phyloP scores from a whole-genome alignment of 2,797 vertebrate species.

The Orientallactaga sibirica region DNA sequence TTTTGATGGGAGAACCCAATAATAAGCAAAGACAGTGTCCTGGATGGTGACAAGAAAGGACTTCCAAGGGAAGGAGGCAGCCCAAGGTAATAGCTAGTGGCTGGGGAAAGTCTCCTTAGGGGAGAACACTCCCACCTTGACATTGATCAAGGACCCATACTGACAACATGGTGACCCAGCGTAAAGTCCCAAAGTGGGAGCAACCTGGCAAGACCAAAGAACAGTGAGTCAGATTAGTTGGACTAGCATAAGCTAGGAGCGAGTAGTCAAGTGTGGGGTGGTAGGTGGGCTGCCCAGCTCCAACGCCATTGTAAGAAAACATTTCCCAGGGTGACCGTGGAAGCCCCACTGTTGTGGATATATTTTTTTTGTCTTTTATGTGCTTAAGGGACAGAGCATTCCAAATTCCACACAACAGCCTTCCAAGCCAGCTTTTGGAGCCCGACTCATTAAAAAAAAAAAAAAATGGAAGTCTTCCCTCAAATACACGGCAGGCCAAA shows the following conservation, averaged over 20 bases:
- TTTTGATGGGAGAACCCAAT: neutral
- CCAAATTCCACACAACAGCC: neutral
- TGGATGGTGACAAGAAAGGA: neutral
- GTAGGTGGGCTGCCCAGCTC: rapidly evolving
- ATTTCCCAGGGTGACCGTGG: neutral
- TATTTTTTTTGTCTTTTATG: neutral
- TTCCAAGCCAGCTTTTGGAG: neutral
- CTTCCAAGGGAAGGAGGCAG: neutral
- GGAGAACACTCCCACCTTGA: neutral
- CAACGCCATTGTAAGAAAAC: too few relatives aligned
- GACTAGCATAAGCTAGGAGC: rapidly evolving
- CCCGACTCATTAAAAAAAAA: neutral
- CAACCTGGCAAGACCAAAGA: rapidly evolving
- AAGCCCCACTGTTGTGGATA: rapidly evolving
- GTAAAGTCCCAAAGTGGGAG: neutral
- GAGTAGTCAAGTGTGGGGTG: rapidly evolving
- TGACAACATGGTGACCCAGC: neutral
- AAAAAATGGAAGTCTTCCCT: neutral
- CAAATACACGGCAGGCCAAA: neutral
- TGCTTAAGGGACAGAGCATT: neutral
- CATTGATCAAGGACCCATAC: rapidly evolving
- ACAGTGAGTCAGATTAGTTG: rapidly evolving
- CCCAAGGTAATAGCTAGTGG: neutral
- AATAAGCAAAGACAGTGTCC: neutral
- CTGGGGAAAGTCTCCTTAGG: neutral